Percentiles rank a stretch among this genome's conserved stretches.
These are phyloP conservation scores for Sandelia bainsii DNA, from an alignment of 2,797 vertebrate species.

Conservation along the genomic window DNA sequence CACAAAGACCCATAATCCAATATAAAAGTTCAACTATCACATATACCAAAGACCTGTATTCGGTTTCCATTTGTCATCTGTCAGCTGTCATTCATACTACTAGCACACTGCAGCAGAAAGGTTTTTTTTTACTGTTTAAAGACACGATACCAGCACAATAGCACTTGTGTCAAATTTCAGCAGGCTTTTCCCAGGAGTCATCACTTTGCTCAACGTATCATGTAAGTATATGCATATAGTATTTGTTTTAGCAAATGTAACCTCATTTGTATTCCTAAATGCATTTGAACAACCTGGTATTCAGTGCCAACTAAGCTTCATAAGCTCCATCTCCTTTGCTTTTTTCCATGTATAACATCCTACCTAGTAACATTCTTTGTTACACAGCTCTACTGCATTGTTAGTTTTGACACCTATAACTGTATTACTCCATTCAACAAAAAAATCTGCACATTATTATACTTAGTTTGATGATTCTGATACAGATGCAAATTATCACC, in stretches of 20 bases:
- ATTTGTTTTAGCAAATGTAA: neutral
- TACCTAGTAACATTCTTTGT: neutral
- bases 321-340: neutral
- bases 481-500: neutral
- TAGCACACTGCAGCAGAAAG: neutral
- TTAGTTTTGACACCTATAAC: neutral
- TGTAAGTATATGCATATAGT: neutral
- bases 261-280: conserved; percentile 2
- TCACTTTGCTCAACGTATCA: neutral
- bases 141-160: conserved; percentile 5
- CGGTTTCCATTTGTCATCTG: neutral
- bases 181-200: conserved; percentile 3
- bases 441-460: neutral
- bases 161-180: conserved; percentile 1
- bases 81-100: neutral
- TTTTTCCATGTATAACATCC: neutral
- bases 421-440: too few species aligned
- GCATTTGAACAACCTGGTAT: conserved; percentile 8
- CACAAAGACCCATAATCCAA: too few species aligned
- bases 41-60: too few species aligned
- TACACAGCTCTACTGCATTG: neutral
- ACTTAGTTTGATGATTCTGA: neutral
- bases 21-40: too few species aligned
- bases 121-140: neutral
- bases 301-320: neutral